Evolutionary conservation across 2,888 invertebrate species (phyloP), one percentile per base, ranked within the genome.

Genomic region (Apamea sordens): DNA sequence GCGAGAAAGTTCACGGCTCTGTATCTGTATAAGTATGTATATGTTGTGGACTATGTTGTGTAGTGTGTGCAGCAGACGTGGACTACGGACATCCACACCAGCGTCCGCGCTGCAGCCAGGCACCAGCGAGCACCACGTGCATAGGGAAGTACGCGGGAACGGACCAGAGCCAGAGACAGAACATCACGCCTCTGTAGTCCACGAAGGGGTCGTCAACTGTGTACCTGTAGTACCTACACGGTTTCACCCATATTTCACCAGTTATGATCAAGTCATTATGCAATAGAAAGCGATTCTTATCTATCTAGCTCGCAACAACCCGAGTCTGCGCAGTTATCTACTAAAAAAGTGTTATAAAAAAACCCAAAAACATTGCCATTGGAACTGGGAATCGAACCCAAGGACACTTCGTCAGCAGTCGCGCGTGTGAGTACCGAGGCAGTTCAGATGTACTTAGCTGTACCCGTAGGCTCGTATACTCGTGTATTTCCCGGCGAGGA

Each of bases 1-100:
- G 24, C 79, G 92, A 84, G 92, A 92, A 92, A 92, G 92, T 89
- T 65, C 77, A 87, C 50, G 69, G 78, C 63, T 64, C 36, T 7
- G n/a, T n/a, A n/a, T 5, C 21, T 24, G 53, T 18, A 10, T 13
- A 47, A 32, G 36, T 36, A 36, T 36, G 56, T 21, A 11, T 15
- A 32, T 41, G 21, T 28, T 36, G 18, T 28, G 68, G 56, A 15
- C 7, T 15, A 32, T 41, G 21, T 28, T 36, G 18, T 28, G 68
- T 41, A 13, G 18, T 56, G 36, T 50, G 32, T 28, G 21, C 21
- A 21, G 50, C 4, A 47, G n/a, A 13, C 47, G 18, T 0, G 47
- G 15, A 44, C 8, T 24, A 44, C 65, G 50, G 21, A n/a, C 32
- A 24, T 32, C 32, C 32, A 4, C 28, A 56, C 28, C 71, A 36